These are phyloP conservation scores for Bolinopsis microptera DNA, from an alignment of 37 sponge, comb jelly and placozoan genomes.

Conservation along the genomic window DNA sequence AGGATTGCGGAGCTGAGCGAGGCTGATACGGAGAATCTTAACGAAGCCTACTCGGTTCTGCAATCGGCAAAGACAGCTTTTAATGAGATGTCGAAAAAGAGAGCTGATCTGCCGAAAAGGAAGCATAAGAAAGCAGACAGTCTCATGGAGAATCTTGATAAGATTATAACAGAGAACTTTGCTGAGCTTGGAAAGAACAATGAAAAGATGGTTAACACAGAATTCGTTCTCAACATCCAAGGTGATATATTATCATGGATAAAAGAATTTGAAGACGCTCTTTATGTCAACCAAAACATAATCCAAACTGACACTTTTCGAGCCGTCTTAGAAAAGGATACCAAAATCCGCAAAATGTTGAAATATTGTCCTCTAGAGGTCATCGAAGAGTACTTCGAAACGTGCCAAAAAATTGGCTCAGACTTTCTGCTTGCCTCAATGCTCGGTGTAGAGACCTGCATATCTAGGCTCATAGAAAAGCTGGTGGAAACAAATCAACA, in stretches of 20 bases:
- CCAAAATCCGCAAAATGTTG: not conserved
- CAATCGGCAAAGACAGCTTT: not conserved
- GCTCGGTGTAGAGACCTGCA: slow-evolving; percentile 25
- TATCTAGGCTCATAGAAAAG: not conserved
- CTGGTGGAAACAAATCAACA: not conserved
- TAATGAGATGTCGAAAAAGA: not conserved
- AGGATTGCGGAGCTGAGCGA: not conserved
- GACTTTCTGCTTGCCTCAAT: slow-evolving; percentile 6
- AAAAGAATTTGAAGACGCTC: not conserved
- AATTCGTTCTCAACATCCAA: slow-evolving; percentile 32
- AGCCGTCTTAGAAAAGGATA: not conserved
- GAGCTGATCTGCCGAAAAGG: not conserved
- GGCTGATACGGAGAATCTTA: not conserved
- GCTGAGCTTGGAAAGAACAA: not conserved
- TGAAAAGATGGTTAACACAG: not conserved
- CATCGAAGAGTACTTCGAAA: not conserved
- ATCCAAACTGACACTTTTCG: not conserved
- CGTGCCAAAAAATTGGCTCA: slow-evolving; percentile 5
- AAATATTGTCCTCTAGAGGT: not conserved
- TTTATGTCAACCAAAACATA: not conserved
- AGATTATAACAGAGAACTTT: not conserved
- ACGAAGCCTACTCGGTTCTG: not conserved
- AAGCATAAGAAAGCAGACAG: not conserved
- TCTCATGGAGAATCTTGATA: not conserved
- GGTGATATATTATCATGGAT: slow-evolving; percentile 24